These are phyloP conservation scores for Helicoverpa armigera DNA, from an alignment of 1,140 invertebrate genomes.

Conservation along the genomic window DNA sequence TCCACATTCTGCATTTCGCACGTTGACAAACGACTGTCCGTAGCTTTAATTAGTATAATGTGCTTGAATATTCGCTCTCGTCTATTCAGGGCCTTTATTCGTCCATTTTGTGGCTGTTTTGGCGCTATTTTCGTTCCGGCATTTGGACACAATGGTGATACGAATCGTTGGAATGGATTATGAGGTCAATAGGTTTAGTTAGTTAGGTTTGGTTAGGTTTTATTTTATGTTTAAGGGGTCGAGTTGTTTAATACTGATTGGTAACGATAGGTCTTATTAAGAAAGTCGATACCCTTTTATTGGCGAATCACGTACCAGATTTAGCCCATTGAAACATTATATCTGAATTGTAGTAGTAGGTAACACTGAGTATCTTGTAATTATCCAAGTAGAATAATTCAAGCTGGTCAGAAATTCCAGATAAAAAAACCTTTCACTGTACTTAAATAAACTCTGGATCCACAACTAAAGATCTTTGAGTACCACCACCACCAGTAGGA, in stretches of 20 bases:
- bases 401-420: no score
- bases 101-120: not conserved
- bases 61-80: not conserved
- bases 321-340: no score
- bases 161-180: conserved; percentile 4
- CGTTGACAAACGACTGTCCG: conserved; percentile 22
- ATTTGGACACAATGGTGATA: conserved; percentile 13
- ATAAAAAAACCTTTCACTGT: no score
- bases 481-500: no score
- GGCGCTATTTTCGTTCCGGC: not conserved
- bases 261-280: not conserved
- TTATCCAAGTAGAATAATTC: no score
- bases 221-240: not conserved
- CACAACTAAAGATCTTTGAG: no score
- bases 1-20: conserved; percentile 10
- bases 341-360: no score
- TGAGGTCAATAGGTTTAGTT: not conserved
- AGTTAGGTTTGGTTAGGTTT: not conserved
- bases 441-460: no score
- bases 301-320: no score
- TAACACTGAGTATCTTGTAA: no score
- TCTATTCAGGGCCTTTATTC: conserved; percentile 7
- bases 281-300: no score
- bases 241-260: not conserved
- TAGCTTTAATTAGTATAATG: conserved; percentile 22